Percentiles rank a stretch among this genome's conserved stretches.
Conservation (phyloP, 2,888 invertebrate species). For the Timema podura region DNA sequence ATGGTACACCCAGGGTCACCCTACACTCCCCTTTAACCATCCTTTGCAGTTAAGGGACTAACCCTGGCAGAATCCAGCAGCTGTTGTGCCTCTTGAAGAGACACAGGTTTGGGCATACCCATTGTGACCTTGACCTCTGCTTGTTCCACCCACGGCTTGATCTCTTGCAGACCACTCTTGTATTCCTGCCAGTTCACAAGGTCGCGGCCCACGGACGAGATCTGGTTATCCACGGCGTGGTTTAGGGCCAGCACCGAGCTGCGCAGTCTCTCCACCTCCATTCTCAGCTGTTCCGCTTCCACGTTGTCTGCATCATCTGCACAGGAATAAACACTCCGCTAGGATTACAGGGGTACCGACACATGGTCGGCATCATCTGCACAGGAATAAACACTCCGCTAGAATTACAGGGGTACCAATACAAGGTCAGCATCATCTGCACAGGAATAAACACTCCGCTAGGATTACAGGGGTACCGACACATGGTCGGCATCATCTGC, state of each 20-base stretch:
- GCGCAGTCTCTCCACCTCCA: constrained; percentile 70
- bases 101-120: constrained; percentile 68
- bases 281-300: constrained; percentile 69
- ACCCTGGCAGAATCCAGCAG: constrained; percentile 64
- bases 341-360: no score
- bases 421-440: no score
- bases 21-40: no score
- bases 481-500: no score
- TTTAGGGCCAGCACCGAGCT: constrained; percentile 73
- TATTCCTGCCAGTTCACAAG: constrained; percentile 81
- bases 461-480: no score
- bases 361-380: no score
- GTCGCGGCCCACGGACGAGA: constrained; percentile 70
- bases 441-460: no score
- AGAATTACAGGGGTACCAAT: no score
- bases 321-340: constrained; percentile 11
- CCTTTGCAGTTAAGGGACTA: no score
- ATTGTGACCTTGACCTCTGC: constrained; percentile 75
- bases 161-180: constrained; percentile 70
- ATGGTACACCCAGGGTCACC: not conserved
- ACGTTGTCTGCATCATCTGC: constrained; percentile 60
- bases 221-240: constrained; percentile 70
- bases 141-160: constrained; percentile 85
- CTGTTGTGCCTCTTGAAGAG: constrained; percentile 75
- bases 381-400: no score